phyloP scores from a whole-genome alignment of 2,113 vertebrate species.

The Indicator maculatus region DNA sequence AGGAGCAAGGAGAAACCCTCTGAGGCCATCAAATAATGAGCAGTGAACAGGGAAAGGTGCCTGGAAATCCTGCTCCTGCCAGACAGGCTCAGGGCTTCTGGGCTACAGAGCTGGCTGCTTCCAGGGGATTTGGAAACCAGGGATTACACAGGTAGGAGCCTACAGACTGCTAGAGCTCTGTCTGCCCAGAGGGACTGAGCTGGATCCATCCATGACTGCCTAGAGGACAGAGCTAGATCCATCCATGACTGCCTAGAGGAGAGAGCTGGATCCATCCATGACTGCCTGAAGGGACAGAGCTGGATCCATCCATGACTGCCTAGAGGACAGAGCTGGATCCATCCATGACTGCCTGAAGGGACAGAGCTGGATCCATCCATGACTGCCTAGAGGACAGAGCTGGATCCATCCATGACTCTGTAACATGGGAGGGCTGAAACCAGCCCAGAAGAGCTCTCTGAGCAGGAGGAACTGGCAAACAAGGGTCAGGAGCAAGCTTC shows the following conservation, averaged over 20 bases:
- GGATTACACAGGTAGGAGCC: background rate
- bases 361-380: too few relatives aligned
- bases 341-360: too few relatives aligned
- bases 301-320: too few relatives aligned
- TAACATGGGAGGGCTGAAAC: background rate
- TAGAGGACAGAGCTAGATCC: background rate
- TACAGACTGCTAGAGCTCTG: background rate
- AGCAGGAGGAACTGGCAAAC: background rate
- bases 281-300: too few relatives aligned
- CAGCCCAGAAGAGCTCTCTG: background rate
- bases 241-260: background rate
- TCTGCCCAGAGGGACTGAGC: too few relatives aligned
- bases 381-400: too few relatives aligned
- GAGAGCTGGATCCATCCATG: too few relatives aligned
- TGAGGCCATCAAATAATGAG: rapidly evolving
- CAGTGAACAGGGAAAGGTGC: background rate
- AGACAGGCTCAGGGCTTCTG: background rate
- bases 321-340: too few relatives aligned
- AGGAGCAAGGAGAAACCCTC: background rate
- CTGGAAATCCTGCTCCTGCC: background rate
- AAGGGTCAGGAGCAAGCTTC: background rate
- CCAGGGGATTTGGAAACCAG: background rate
- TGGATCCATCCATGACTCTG: too few relatives aligned
- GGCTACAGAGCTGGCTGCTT: background rate
- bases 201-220: too few relatives aligned